Evolutionary conservation across 2,113 vertebrate genomes (phyloP).

Genomic region (human (Homo sapiens)): GRCh38 chr7:25034501-25035000

Average conservation of each 20-base stretch:
- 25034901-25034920: background rate
- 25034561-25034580: too few relatives aligned
- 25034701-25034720: background rate
- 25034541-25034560: background rate
- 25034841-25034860: background rate
- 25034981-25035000: too few relatives aligned
- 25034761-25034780: background rate
- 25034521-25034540: background rate
- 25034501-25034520: background rate
- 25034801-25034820: background rate
- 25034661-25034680: background rate
- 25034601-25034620: background rate
- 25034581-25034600: background rate
- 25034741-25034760: background rate
- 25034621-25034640: background rate
- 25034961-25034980: background rate
- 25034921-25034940: background rate
- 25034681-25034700: background rate
- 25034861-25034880: background rate
- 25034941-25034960: background rate
- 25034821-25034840: background rate
- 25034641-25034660: background rate
- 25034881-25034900: background rate
- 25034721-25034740: background rate
- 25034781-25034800: background rate